Percentiles rank a stretch among this genome's conserved stretches.
Evolutionary conservation across 2,113 vertebrate species (phyloP).

Genomic region (Otis tarda): DNA sequence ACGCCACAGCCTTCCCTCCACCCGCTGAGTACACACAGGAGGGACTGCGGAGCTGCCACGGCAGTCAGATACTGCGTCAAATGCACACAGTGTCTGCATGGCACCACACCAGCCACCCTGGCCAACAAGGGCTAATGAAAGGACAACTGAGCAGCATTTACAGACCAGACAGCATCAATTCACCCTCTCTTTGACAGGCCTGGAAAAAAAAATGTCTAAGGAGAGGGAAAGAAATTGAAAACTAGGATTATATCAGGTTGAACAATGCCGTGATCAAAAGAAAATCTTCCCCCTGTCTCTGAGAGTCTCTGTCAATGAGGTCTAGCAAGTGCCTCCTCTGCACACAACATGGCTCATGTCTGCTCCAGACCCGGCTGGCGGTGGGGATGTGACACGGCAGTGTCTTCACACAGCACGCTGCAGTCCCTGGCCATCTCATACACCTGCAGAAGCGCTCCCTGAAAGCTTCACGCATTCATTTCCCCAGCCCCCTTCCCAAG

Average conservation of each 20-base stretch:
- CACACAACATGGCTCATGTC: accelerated
- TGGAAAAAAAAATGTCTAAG: not conserved
- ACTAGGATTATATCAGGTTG: not conserved
- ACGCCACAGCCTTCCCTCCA: not conserved
- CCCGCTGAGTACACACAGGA: not conserved
- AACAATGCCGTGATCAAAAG: not conserved
- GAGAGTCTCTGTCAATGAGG: not conserved
- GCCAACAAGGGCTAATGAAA: not conserved
- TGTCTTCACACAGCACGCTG: not conserved
- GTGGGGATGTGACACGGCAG: accelerated
- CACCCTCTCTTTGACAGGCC: not conserved
- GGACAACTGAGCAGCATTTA: not conserved
- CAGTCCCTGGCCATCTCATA: not conserved
- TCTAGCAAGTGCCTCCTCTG: not conserved
- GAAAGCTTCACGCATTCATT: not conserved
- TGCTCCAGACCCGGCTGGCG: not conserved
- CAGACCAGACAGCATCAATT: not conserved
- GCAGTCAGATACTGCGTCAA: not conserved
- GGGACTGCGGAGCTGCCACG: not conserved
- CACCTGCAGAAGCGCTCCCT: not conserved
- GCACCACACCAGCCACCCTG: not conserved
- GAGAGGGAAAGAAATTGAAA: not conserved
- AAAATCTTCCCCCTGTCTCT: not conserved
- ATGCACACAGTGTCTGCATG: not conserved
- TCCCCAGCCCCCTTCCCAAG: not conserved